These are phyloP conservation scores for Turdus rufiventris DNA, from an alignment of 2,113 vertebrate genomes.

Conservation along the genomic window DNA sequence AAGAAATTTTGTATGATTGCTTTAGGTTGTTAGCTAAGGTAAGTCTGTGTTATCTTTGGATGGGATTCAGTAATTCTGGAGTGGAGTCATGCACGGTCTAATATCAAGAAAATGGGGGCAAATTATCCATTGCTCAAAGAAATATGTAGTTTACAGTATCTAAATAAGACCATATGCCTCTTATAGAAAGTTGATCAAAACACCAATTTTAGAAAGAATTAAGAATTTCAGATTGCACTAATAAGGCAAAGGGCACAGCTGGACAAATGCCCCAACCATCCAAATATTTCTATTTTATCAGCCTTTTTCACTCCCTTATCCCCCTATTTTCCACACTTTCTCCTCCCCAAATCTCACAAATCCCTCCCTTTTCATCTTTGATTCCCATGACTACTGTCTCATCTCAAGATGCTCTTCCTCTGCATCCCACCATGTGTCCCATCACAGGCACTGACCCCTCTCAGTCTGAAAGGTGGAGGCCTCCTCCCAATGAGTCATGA, in stretches of 20 bases:
- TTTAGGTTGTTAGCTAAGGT: not conserved
- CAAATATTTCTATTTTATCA: not conserved
- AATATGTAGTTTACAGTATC: not conserved
- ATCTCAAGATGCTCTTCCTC: not conserved
- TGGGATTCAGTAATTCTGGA: not conserved
- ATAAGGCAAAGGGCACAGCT: not conserved
- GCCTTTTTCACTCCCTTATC: not conserved
- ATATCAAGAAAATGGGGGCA: not conserved
- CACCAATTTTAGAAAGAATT: not conserved
- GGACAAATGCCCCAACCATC: not conserved
- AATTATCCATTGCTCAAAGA: not conserved
- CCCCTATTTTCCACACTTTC: not conserved
- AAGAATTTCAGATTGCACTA: not conserved
- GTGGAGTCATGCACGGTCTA: not conserved
- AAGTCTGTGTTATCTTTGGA: not conserved
- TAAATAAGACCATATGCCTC: not conserved
- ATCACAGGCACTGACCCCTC: not conserved
- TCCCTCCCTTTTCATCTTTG: not conserved
- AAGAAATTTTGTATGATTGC: not conserved
- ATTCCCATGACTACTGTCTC: not conserved
- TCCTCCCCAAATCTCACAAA: not conserved
- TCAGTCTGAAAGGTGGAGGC: not conserved
- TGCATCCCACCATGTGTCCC: not conserved
- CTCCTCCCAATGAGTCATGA: not conserved
- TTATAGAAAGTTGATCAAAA: not conserved